phyloP scores from a whole-genome alignment of 2,888 invertebrate species.

The Daptonema setosum region DNA sequence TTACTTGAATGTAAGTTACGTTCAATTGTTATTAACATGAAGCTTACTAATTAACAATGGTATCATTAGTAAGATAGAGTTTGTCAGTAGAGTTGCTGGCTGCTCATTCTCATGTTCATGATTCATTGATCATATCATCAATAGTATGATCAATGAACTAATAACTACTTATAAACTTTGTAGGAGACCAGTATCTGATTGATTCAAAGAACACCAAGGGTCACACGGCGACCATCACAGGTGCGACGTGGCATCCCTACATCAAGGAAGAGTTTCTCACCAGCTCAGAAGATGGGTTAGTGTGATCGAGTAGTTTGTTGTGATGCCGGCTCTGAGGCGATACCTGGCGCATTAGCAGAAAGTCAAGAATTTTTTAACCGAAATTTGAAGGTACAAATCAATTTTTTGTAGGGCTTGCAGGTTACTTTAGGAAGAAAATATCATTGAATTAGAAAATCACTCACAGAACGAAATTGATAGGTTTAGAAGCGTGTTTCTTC shows the following conservation, averaged over 20 bases:
- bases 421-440: too few species aligned
- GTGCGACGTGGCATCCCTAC: constrained; percentile 80
- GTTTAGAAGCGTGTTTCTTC: not conserved
- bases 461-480: too few species aligned
- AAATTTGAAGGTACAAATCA: not conserved
- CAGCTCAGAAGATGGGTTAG: constrained; percentile 61
- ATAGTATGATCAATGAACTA: too few species aligned
- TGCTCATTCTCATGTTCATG: too few species aligned
- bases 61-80: too few species aligned
- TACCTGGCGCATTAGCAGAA: not conserved
- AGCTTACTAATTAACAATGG: too few species aligned
- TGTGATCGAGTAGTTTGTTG: constrained; percentile 1
- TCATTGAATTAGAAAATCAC: too few species aligned
- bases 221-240: constrained; percentile 68
- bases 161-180: too few species aligned
- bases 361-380: not conserved
- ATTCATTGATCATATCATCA: too few species aligned
- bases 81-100: too few species aligned
- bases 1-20: too few species aligned
- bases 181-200: constrained; percentile 75
- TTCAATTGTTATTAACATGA: too few species aligned
- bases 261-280: constrained; percentile 77
- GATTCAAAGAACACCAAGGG: constrained; percentile 84
- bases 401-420: not conserved
- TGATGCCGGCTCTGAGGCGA: not conserved